Evolutionary conservation across 2,888 invertebrate genomes (phyloP).

Genomic region (Ectobius pallidus): DNA sequence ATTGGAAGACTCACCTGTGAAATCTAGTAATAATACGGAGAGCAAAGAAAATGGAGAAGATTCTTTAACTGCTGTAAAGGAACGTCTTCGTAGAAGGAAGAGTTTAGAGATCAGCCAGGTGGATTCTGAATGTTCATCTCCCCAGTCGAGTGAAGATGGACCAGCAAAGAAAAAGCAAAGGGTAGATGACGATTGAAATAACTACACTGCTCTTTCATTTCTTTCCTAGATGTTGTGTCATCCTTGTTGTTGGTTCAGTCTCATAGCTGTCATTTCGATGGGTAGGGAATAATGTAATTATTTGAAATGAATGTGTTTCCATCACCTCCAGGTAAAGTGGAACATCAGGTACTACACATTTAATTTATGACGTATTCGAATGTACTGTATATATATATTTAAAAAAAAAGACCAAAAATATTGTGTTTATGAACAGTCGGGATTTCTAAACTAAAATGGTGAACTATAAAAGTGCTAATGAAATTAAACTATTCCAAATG

Average conservation of each 20-base stretch:
- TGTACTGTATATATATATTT: neutral
- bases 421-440: neutral
- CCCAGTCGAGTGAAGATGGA: constrained; percentile 21
- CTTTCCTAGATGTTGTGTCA: constrained; percentile 28
- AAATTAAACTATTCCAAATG: constrained; percentile 6
- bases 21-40: constrained; percentile 35
- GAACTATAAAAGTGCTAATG: neutral
- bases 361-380: neutral
- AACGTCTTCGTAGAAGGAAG: constrained; percentile 44
- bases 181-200: constrained; percentile 33
- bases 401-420: neutral
- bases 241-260: constrained; percentile 26
- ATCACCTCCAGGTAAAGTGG: constrained; percentile 7
- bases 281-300: constrained; percentile 24
- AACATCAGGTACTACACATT: neutral
- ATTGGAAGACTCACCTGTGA: constrained; percentile 44
- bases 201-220: neutral
- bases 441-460: neutral
- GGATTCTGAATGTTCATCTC: constrained; percentile 41
- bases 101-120: constrained; percentile 46
- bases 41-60: constrained; percentile 43
- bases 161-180: constrained; percentile 35
- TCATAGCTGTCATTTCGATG: constrained; percentile 30
- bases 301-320: neutral
- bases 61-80: constrained; percentile 44